Percentiles rank a stretch among this genome's conserved stretches.
Evolutionary conservation across 2,113 vertebrate genomes (phyloP).

Genomic region (Paradisaea rubra): DNA sequence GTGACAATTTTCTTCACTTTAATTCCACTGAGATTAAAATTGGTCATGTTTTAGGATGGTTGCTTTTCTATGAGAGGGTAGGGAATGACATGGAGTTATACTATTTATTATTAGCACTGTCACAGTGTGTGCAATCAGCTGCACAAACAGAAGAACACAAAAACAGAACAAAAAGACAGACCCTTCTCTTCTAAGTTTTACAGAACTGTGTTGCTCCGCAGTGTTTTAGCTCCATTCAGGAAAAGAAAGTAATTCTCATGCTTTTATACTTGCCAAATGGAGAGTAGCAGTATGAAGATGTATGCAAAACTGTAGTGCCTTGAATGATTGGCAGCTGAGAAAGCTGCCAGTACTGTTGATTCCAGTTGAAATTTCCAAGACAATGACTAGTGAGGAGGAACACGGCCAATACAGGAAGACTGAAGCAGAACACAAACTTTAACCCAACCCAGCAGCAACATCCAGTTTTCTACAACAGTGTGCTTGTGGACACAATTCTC

Average conservation of each 20-base stretch:
- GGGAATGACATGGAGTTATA: background rate
- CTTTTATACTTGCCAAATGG: background rate
- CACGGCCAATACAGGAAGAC: background rate
- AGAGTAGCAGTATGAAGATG: background rate
- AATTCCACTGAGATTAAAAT: background rate
- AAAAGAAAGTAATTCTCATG: background rate
- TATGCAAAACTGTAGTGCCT: background rate
- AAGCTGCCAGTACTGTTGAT: background rate
- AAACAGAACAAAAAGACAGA: background rate
- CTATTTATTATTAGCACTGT: background rate
- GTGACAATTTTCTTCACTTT: background rate
- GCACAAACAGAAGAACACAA: background rate
- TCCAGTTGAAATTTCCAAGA: background rate
- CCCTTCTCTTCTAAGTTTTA: background rate
- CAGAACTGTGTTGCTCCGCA: background rate
- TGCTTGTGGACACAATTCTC: background rate
- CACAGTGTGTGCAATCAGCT: background rate
- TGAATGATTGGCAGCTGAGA: background rate
- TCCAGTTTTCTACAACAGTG: background rate
- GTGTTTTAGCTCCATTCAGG: background rate
- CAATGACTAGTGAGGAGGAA: background rate
- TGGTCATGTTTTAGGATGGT: background rate
- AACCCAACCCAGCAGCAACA: background rate
- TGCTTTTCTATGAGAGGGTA: background rate
- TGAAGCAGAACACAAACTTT: background rate